Evolutionary conservation across 2,113 vertebrate genomes (phyloP), one percentile per base, ranked within the genome.

Genomic region (Myiagra hebetior): DNA sequence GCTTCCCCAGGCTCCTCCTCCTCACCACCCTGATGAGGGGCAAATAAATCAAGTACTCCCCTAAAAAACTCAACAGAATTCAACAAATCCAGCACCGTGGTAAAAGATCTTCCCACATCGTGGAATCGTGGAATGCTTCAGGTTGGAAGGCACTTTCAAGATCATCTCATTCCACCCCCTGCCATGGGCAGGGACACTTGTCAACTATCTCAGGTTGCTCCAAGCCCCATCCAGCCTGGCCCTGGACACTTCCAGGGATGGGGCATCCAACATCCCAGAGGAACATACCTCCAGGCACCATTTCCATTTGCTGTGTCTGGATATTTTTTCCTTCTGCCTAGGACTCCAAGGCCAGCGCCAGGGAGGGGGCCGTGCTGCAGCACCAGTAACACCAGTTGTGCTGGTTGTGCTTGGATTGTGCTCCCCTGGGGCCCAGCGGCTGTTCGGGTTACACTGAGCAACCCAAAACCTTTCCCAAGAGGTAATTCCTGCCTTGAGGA

Each of bases 171-270:
- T 68, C 69, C n/a, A 53, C 5, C 39, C 24, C 16, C 23, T 76
- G 21, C 47, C 46, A 3, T 0, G 9, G 13, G 24, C 11, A 60
- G 53, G 20, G 39, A 22, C 53, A 41, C 9, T 7, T 76, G 17
- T 30, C 28, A 11, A 11, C 47, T 13, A 2, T 3, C 16, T 20
- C 30, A 47, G 26, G 14, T 0, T 55, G 17, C 41, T 76, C 21
- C 47, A 27, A 55, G 24, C 24, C 9, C 17, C 0, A 0, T 62
- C 55, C 47, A 41, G 0, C 30, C n/a, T 15, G 11, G 11, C n/a
- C 28, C 18, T 41, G 62, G 22, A 22, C 41, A 22, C 24, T 82
- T 10, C 33, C 39, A 68, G 47, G 47, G 41, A 62, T 42, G 47
- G 30, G 10, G 4, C 41, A 47, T 26, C 70, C 52, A 20, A 5